Percentiles rank a stretch among this genome's conserved stretches.
Evolutionary conservation across 2,797 vertebrate genomes (phyloP).

Genomic region (Myiothlypis coronata): DNA sequence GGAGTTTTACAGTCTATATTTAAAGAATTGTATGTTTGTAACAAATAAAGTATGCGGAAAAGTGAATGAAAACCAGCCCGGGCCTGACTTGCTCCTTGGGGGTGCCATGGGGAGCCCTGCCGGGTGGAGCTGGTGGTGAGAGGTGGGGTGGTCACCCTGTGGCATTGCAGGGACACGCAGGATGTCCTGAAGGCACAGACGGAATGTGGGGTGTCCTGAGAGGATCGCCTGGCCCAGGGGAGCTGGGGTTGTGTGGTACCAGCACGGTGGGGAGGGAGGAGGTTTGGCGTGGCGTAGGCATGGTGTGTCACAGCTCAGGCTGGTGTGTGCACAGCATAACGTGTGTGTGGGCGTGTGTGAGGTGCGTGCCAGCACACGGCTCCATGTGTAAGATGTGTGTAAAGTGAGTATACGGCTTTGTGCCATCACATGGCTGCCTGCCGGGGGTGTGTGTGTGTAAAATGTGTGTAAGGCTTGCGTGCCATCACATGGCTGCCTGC

Average conservation of each 20-base stretch:
- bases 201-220: neutral
- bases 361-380: fast-evolving
- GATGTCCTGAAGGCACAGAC: neutral
- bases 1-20: conserved; percentile 91
- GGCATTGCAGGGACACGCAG: neutral
- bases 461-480: neutral
- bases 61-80: conserved; percentile 67
- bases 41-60: conserved; percentile 86
- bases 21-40: conserved; percentile 92
- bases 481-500: neutral
- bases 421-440: neutral
- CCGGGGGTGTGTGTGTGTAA: neutral
- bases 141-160: too few species aligned
- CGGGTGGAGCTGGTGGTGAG: neutral
- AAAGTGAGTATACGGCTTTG: neutral
- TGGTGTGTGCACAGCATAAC: neutral
- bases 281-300: neutral
- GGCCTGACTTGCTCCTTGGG: neutral
- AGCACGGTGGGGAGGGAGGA: neutral
- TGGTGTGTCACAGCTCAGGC: neutral
- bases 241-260: too few species aligned
- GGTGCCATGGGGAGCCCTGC: fast-evolving
- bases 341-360: neutral
- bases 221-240: neutral
- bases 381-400: neutral